Evolutionary conservation across 2,888 invertebrate genomes (phyloP).

Genomic region (Parnassius glacialis): DNA sequence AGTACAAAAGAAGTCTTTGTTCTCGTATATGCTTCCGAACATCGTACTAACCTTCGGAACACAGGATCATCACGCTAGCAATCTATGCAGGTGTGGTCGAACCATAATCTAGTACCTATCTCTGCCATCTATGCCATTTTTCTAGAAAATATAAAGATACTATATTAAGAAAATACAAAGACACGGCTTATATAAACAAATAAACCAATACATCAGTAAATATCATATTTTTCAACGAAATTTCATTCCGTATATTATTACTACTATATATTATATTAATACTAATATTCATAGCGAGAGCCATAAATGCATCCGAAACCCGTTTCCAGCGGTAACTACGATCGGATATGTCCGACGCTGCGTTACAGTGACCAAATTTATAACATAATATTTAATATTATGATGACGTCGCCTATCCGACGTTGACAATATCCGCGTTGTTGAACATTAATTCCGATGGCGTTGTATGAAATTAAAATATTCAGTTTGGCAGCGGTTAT

Average conservation of each 20-base stretch:
- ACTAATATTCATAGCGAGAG: constrained; percentile 5
- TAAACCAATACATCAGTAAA: constrained; percentile 4
- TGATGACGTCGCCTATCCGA: constrained; percentile 11
- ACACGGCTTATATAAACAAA: not conserved
- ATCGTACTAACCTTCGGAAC: too few relatives aligned
- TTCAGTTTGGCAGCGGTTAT: not conserved
- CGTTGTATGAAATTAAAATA: constrained; percentile 8
- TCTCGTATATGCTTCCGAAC: too few relatives aligned
- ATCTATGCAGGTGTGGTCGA: too few relatives aligned
- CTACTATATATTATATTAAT: not conserved
- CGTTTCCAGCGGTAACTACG: constrained; percentile 28
- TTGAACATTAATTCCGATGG: constrained; percentile 7
- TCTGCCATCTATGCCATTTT: too few relatives aligned
- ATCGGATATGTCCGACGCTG: constrained; percentile 28
- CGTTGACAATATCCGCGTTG: constrained; percentile 8
- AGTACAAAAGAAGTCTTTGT: too few relatives aligned
- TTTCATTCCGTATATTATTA: not conserved
- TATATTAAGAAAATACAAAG: too few relatives aligned
- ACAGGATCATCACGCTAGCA: too few relatives aligned
- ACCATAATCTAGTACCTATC: too few relatives aligned
- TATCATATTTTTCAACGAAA: constrained; percentile 6
- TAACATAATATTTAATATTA: constrained; percentile 22
- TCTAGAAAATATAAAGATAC: too few relatives aligned
- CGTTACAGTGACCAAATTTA: constrained; percentile 14
- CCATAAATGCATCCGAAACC: constrained; percentile 30